These are phyloP conservation scores for Bombylius discolor DNA, from an alignment of 2,888 invertebrate species.

Conservation along the genomic window DNA sequence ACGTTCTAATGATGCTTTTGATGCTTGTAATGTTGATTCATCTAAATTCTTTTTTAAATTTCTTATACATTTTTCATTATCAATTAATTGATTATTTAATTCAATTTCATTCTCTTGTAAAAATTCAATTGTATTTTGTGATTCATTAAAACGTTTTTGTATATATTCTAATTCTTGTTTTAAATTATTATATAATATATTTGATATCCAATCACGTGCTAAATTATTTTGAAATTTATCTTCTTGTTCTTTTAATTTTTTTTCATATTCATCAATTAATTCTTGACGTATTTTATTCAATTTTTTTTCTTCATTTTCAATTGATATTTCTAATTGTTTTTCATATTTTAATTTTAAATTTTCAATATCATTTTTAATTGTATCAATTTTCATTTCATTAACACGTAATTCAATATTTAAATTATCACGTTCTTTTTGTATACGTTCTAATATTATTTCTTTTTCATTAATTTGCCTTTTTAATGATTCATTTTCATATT, in stretches of 20 bases:
- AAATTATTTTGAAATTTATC: slow-evolving; percentile 37
- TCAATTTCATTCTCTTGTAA: slow-evolving; percentile 37
- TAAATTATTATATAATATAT: slow-evolving; percentile 41
- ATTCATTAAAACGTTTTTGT: slow-evolving; percentile 36
- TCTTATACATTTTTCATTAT: slow-evolving; percentile 41
- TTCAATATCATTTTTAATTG: slow-evolving; percentile 24
- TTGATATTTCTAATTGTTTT: slow-evolving; percentile 20
- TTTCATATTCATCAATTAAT: slow-evolving; percentile 18
- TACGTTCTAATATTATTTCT: slow-evolving; percentile 26
- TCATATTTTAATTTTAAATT: slow-evolving; percentile 23
- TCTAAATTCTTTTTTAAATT: slow-evolving; percentile 54
- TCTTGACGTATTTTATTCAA: slow-evolving; percentile 20
- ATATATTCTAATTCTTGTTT: slow-evolving; percentile 37
- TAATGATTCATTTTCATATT: slow-evolving; percentile 17
- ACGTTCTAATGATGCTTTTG: slow-evolving; percentile 59
- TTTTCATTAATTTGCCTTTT: slow-evolving; percentile 25
- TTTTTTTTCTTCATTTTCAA: slow-evolving; percentile 23
- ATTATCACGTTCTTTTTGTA: slow-evolving; percentile 31
- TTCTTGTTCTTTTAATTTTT: slow-evolving; percentile 20
- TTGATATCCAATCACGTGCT: slow-evolving; percentile 44
- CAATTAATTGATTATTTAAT: slow-evolving; percentile 29
- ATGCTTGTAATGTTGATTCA: slow-evolving; percentile 57
- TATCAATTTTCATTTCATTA: slow-evolving; percentile 25
- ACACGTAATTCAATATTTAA: slow-evolving; percentile 25
- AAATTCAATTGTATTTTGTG: slow-evolving; percentile 32